Evolutionary conservation across 1,140 invertebrate genomes (phyloP), one percentile per base, ranked within the genome.

Genomic region (Hydropsyche tenuis): DNA sequence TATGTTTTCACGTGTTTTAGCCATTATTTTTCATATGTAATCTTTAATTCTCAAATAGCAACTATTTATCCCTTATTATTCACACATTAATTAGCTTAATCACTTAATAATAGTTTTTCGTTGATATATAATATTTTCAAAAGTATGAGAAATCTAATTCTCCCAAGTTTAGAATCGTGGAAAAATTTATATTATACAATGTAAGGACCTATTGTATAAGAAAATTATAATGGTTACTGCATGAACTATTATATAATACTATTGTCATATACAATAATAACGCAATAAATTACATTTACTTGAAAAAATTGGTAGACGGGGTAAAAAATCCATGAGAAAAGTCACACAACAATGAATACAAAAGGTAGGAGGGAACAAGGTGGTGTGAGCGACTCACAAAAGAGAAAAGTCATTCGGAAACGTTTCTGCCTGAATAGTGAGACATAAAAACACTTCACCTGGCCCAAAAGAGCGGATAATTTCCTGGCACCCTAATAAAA

Each of bases 371-470:
- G 46, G 37, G 23, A 46, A 3, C n/a, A n/a, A 18, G 4, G 43
- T 18, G 43, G 65, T 46, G 22, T 68, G 2, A 66, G 63, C 27
- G 1, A 25, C 56, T 18, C 65, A 68, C 65, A 68, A 68, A 48
- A 51, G 65, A 68, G 65, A 48, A 68, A 68, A 68, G 65, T 68
- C 65, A 68, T 27, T 68, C 65, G 65, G 65, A 68, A 68, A 68
- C 65, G 65, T 68, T 68, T 68, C 65, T 45, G 37, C 25, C 48
- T 68, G 65, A 68, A 68, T 68, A 51, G 65, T 68, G 65, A 48
- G 25, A 68, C 65, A 68, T 68, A 68, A 68, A 68, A 68, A 68
- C 65, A 68, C 65, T 68, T 68, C 65, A 68, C 65, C 65, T 68
- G 65, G 65, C 46, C 65, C 65, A 68, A 68, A 68, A 68, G 65